A percentile compares a stretch with the other conserved stretches of the same genome.
phyloP scores from a whole-genome alignment of 92 coral and sea anemone species.

The Ricordea florida region DNA sequence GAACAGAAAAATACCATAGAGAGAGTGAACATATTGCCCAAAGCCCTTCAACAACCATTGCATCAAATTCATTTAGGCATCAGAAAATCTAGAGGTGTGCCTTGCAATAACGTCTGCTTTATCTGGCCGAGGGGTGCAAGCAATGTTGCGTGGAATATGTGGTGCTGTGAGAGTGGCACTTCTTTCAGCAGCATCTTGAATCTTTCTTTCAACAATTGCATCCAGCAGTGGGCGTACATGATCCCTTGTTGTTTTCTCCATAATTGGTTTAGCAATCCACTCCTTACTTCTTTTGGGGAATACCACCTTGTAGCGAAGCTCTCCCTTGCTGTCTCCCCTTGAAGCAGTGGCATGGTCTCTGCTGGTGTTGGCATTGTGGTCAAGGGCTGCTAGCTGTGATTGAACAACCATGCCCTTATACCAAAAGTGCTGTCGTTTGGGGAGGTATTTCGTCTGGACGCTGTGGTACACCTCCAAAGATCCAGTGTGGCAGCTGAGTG shows the following conservation, averaged over 20 bases:
- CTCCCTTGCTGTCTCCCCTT: slow-evolving; percentile 23
- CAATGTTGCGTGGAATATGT: slow-evolving; percentile 44
- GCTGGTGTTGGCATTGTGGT: slow-evolving; percentile 58
- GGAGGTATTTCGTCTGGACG: slow-evolving; percentile 41
- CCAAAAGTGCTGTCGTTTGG: slow-evolving; percentile 58
- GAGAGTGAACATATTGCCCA: no score
- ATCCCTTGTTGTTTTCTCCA: slow-evolving; percentile 44
- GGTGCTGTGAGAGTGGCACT: slow-evolving; percentile 27
- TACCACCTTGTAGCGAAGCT: slow-evolving; percentile 39
- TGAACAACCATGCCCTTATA: slow-evolving; percentile 54
- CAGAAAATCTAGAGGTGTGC: slow-evolving; percentile 40
- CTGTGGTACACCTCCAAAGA: slow-evolving; percentile 55
- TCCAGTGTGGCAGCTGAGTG: slow-evolving; percentile 55
- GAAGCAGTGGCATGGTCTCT: slow-evolving; percentile 43
- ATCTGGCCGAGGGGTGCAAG: slow-evolving; percentile 26
- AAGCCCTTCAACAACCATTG: no score
- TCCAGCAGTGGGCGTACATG: slow-evolving; percentile 31
- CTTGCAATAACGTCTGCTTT: slow-evolving; percentile 25
- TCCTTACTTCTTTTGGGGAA: slow-evolving; percentile 48
- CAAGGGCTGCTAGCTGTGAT: slow-evolving; percentile 56
- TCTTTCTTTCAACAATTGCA: slow-evolving; percentile 27
- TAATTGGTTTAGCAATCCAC: slow-evolving; percentile 59
- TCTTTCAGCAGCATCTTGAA: slow-evolving; percentile 36
- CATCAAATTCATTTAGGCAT: neutral
- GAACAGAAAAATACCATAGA: no score